Base-by-base conservation (phyloP, 2,888 invertebrate species). In the Lithophane leautieri region DNA sequence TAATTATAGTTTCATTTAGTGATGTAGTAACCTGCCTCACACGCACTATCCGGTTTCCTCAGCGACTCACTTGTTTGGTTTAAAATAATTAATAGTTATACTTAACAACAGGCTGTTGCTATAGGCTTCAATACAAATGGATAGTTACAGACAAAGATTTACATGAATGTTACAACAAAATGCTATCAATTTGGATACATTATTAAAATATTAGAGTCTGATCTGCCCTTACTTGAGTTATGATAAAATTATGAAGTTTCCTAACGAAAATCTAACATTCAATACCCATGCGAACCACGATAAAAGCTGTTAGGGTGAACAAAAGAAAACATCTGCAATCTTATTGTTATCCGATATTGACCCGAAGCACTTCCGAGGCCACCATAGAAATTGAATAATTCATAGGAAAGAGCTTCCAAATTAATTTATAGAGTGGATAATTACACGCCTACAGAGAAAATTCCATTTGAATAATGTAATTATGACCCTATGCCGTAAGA, bases 361-460 rank as follows among this genome's bases (percentile, higher is more conserved):
- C 61, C 82, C 73, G 40, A 12, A 73, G 52, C 47, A 65, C 73
- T 69, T 25, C 56, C 58, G 76, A 73, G 71, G 73, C 65, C 75
- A 3, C 70, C 66, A 70, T 74, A 58, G 11, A 70, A 77, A 63
- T 71, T 80, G 76, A 88, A 86, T 86, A 76, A 86, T 88, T 86
- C 88, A 86, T 83, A 72, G 67, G 69, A 73, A 70, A 88, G 74
- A 60, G 74, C 77, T 78, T 60, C 76, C 70, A 79, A 86, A 84
- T 86, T 88, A 88, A 86, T 86, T 86, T 82, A 88, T 86, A 84
- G 86, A 78, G 78, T 79, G 77, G 79, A 70, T 88, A 88, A 84
- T 88, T 86, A 86, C 75, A 81, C 76, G 71, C 72, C 73, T 76
- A 56, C 71, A 66, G 75, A 63, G 62, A 79, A 78, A 70, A 71